Base-by-base conservation (phyloP, 2,888 invertebrate species). In the Rugalucina vietnamica region DNA sequence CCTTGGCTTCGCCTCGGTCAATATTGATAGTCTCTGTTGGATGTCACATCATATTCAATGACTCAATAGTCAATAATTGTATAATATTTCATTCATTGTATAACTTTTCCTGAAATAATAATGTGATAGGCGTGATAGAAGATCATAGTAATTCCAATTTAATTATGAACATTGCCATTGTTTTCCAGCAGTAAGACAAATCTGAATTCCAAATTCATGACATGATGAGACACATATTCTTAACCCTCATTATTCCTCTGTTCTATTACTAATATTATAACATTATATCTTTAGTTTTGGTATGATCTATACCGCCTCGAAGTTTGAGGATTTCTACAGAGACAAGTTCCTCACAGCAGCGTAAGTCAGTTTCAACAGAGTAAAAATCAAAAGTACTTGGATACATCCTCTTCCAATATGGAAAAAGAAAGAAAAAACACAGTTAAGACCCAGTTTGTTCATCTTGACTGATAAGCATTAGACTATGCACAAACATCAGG, bases 261-360 rank as follows among this genome's bases (percentile, higher is more conserved):
- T 50, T 10, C n/a, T 65, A 1, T 34, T 29, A 32, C 60, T 2
- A 27, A 60, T n/a, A 2, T 24, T 8, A 60, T n/a, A 4, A 5
- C 29, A 60, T 27, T 60, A 60, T 60, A 27, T 60, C 12, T 29
- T 12, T 60, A 5, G 24, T 27, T 29, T 60, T 60, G 24, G 10
- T 29, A 65, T 32, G 34, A 65, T 65, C 65, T 65, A 34, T 65
- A 34, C 65, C 14, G 65, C 65, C 34, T 65, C 65, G 34, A 65
- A 65, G 65, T 65, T 65, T 65, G 65, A 65, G 34, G 65, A 65
- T 34, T 65, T 65, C 65, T 65, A 65, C 65, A 32, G 65, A 18
- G 65, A 65, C 4, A 32, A 65, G 21, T 34, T 65, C 21, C 65
- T 65, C 1, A 10, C 65, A 65, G 65, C 65, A 65, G 34, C 34